A percentile compares a stretch with the other conserved stretches of the same genome.
These are phyloP conservation scores for Aphrocallistes beatrix DNA, from an alignment of 37 sponge, comb jelly and placozoan genomes.

Conservation along the genomic window DNA sequence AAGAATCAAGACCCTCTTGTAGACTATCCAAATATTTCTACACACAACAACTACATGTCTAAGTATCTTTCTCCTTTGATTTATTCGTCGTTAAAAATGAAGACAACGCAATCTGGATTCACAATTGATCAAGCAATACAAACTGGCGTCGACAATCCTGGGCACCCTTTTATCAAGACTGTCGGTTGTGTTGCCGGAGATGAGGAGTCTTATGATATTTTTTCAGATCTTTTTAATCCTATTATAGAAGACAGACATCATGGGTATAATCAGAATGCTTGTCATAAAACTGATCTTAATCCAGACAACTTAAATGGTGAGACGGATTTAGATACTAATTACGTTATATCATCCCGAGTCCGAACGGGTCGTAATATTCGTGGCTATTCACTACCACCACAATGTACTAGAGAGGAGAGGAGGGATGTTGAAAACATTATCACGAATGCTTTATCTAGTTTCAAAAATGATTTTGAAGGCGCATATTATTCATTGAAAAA, in stretches of 20 bases:
- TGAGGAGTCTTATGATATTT: conserved; percentile 41
- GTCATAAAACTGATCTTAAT: conserved; percentile 44
- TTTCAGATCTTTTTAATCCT: conserved; percentile 37
- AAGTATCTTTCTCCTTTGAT: not conserved
- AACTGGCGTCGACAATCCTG: conserved; percentile 50
- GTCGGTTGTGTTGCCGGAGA: conserved; percentile 55
- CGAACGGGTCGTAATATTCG: conserved; percentile 52
- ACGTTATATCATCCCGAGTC: conserved; percentile 56
- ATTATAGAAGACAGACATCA: conserved; percentile 38
- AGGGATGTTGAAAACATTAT: conserved; percentile 46
- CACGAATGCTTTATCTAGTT: conserved; percentile 25
- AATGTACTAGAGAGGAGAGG: conserved; percentile 45
- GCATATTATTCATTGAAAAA: conserved; percentile 52
- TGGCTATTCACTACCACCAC: conserved; percentile 55
- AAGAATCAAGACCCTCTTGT: not conserved
- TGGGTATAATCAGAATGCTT: conserved; percentile 35
- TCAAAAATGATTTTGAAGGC: conserved; percentile 46
- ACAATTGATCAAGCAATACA: not conserved
- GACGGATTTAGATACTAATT: conserved; percentile 37
- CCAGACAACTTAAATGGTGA: conserved; percentile 27
- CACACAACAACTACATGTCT: not conserved
- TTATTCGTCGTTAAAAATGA: not conserved
- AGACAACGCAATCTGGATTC: not conserved
- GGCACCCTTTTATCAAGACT: conserved; percentile 49
- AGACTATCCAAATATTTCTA: not conserved